Conservation (phyloP, 2,888 invertebrate genomes). For the Lithophane leautieri region DNA sequence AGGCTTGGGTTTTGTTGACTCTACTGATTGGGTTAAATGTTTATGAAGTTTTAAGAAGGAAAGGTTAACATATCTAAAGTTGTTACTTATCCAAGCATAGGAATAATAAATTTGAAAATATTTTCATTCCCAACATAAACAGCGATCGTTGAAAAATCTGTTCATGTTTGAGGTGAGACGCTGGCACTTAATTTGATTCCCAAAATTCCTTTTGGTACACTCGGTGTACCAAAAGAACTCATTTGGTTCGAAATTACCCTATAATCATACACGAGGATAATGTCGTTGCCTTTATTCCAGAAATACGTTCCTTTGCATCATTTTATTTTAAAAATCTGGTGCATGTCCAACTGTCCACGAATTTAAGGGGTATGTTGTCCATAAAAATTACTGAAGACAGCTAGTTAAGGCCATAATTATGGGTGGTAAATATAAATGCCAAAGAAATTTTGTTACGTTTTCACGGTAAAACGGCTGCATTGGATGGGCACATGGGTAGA, state of each 20-base stretch:
- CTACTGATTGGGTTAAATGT: neutral
- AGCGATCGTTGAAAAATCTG: neutral
- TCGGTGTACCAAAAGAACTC: neutral
- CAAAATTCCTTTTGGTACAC: conserved; percentile 24
- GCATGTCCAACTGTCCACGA: neutral
- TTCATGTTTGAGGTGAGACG: conserved; percentile 4
- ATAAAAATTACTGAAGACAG: no score
- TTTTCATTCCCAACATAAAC: neutral
- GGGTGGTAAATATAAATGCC: no score
- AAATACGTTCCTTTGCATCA: conserved; percentile 2
- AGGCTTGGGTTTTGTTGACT: neutral
- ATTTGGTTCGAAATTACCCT: conserved; percentile 51
- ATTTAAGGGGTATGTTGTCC: neutral
- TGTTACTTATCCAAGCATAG: neutral
- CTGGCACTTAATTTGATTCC: conserved; percentile 35
- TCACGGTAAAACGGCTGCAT: no score
- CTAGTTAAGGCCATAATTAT: no score
- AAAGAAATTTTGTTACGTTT: no score
- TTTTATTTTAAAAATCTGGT: conserved; percentile 8
- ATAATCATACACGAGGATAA: conserved; percentile 31
- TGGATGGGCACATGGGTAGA: no score
- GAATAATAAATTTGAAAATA: neutral
- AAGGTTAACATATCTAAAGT: neutral
- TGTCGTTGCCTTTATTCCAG: conserved; percentile 16
- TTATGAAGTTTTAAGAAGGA: neutral